Evolutionary conservation across 2,797 vertebrate species (phyloP).

Genomic region (Typhlichthys eigenmanni): DNA sequence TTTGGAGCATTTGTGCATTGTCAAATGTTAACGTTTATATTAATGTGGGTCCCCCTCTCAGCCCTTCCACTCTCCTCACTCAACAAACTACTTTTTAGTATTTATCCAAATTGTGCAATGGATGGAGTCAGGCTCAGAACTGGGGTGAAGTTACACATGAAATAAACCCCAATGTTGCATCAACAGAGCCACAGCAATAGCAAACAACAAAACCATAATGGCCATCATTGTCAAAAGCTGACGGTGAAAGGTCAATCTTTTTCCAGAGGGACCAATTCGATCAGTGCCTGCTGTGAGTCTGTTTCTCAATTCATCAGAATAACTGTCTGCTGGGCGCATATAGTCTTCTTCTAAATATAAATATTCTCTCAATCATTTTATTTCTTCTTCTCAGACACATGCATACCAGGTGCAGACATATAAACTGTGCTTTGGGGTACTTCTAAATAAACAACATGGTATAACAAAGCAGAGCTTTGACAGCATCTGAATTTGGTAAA

Average conservation of each 20-base stretch:
- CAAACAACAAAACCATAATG: background rate
- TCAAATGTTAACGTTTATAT: too few species aligned
- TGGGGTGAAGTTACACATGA: too few species aligned
- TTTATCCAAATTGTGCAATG: too few species aligned
- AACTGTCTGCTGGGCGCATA: conserved; percentile 19
- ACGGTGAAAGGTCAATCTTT: conserved; percentile 39
- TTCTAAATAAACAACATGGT: conserved; percentile 37
- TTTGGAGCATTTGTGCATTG: too few species aligned
- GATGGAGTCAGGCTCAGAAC: too few species aligned
- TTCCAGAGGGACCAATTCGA: conserved; percentile 25
- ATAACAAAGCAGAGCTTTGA: conserved; percentile 52
- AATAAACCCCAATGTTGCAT: background rate
- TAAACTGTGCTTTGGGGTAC: conserved; percentile 22
- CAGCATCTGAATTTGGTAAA: conserved; percentile 58
- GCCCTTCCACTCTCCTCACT: too few species aligned
- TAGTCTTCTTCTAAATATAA: conserved; percentile 5
- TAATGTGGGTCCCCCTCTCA: too few species aligned
- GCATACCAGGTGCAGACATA: conserved; percentile 18
- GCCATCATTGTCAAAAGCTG: conserved; percentile 7
- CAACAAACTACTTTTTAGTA: too few species aligned
- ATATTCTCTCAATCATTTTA: background rate
- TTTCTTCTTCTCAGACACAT: background rate
- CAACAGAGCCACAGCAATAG: background rate
- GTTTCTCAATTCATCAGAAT: conserved; percentile 42
- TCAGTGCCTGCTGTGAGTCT: conserved; percentile 16